phyloP scores from a whole-genome alignment of 2,888 invertebrate species.

The Creontiades dilutus region DNA sequence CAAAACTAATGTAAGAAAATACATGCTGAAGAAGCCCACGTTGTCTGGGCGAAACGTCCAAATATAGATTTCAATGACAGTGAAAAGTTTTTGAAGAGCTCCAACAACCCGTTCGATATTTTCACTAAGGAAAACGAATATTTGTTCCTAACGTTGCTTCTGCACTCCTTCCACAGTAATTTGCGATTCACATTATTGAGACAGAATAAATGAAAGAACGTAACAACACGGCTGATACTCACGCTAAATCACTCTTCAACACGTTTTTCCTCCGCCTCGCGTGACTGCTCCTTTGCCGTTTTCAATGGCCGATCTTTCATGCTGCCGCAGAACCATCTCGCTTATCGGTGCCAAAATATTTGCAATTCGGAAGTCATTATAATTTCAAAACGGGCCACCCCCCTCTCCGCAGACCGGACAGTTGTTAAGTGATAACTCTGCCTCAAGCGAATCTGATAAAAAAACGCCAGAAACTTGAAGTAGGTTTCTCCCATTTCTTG shows the following conservation, averaged over 20 bases:
- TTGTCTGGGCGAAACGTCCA: too few relatives aligned
- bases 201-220: background rate
- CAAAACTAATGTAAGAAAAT: too few relatives aligned
- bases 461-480: background rate
- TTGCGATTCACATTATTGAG: background rate
- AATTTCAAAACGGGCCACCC: conserved; percentile 40
- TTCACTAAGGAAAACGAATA: too few relatives aligned
- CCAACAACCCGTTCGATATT: too few relatives aligned
- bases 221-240: background rate
- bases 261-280: conserved; percentile 43
- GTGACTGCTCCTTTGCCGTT: conserved; percentile 6
- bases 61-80: too few relatives aligned
- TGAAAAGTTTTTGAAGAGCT: too few relatives aligned
- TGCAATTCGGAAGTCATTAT: conserved; percentile 60
- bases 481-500: background rate
- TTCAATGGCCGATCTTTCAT: conserved; percentile 30
- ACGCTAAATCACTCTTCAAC: conserved; percentile 48
- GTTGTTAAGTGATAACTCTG: conserved; percentile 49
- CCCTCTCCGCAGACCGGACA: conserved; percentile 1
- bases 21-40: too few relatives aligned
- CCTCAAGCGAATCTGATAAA: conserved; percentile 34
- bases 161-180: too few relatives aligned
- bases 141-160: too few relatives aligned
- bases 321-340: conserved; percentile 12
- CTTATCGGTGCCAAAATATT: conserved; percentile 59